These are phyloP conservation scores for Pseudoips prasinana DNA, from an alignment of 2,888 invertebrate species.

Conservation along the genomic window DNA sequence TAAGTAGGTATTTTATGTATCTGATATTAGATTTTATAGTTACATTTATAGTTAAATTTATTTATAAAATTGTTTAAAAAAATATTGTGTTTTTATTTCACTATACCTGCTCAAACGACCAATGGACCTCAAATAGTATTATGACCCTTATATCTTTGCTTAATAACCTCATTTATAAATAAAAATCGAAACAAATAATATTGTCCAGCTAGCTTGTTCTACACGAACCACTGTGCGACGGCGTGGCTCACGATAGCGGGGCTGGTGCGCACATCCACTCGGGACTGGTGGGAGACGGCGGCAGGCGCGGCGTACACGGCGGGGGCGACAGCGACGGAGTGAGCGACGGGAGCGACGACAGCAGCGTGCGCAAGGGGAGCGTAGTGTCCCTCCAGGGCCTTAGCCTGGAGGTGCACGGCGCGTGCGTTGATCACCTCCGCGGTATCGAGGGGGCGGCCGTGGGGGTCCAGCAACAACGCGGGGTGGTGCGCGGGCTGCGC, in stretches of 20 bases:
- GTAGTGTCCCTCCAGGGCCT: conserved; percentile 65
- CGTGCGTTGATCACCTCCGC: conserved; percentile 75
- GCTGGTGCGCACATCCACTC: conserved; percentile 53
- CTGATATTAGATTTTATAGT: too few species aligned
- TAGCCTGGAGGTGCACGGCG: conserved; percentile 73
- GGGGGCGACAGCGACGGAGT: conserved; percentile 37
- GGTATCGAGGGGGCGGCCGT: conserved; percentile 75
- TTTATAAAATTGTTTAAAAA: too few species aligned
- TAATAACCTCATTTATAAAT: too few species aligned
- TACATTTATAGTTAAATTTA: too few species aligned
- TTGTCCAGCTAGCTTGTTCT: too few species aligned
- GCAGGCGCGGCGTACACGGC: conserved; percentile 39
- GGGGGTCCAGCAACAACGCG: conserved; percentile 70
- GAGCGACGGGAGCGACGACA: conserved; percentile 35
- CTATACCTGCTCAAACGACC: too few species aligned
- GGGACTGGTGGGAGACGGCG: conserved; percentile 62
- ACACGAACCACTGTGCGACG: too few species aligned
- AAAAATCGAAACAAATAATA: too few species aligned
- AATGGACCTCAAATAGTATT: too few species aligned
- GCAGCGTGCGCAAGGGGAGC: conserved; percentile 36
- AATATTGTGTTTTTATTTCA: too few species aligned
- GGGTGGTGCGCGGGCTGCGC: conserved; percentile 74
- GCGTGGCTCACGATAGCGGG: conserved; percentile 42
- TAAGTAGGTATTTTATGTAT: too few species aligned
- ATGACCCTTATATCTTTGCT: too few species aligned